Conservation (phyloP, 1,140 invertebrate species). For the Bombus confusus region DNA sequence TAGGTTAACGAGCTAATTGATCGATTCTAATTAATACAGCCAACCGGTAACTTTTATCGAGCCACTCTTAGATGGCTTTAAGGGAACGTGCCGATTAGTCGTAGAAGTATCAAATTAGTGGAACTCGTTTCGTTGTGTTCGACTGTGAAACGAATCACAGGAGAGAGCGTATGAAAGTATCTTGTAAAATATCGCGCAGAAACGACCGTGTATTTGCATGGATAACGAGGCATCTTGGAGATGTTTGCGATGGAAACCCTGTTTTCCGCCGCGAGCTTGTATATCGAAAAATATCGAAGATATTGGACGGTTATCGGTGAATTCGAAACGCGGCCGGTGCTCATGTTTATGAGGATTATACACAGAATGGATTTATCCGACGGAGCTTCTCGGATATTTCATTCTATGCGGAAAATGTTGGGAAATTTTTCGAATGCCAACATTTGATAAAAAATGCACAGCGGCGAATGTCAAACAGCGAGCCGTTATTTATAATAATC, state of each 20-base stretch:
- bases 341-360: background rate
- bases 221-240: background rate
- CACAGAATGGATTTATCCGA: background rate
- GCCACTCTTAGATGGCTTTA: too few species aligned
- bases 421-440: background rate
- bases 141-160: background rate
- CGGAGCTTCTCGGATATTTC: background rate
- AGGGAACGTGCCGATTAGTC: background rate
- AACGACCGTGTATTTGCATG: background rate
- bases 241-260: background rate
- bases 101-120: background rate
- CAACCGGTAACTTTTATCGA: background rate
- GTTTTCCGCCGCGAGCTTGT: background rate
- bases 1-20: background rate
- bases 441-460: background rate
- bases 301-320: background rate
- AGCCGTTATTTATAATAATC: background rate
- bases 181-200: background rate
- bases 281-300: background rate
- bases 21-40: slow-evolving; percentile 13
- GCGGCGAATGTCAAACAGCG: too few species aligned
- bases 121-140: background rate
- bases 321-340: background rate
- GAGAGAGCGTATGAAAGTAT: background rate
- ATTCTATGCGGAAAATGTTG: background rate